Percentiles rank a stretch among this genome's conserved stretches.
Evolutionary conservation across 2,888 invertebrate genomes (phyloP).

Genomic region (Scaptomyza caliginosa): DNA sequence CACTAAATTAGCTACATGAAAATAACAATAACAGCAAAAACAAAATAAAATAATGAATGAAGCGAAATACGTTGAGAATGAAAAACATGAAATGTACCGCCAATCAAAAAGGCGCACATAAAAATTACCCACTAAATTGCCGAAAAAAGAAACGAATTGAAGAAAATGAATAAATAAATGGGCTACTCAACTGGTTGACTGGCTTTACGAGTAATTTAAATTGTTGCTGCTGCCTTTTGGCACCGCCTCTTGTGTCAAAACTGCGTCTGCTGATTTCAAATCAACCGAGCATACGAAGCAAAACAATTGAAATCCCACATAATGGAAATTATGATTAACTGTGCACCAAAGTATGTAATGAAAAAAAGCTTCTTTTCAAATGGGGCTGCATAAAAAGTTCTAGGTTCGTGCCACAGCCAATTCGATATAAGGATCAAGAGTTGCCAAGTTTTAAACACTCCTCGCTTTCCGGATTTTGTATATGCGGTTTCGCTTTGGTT

Average conservation of each 20-base stretch:
- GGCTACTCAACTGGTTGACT: slow-evolving; percentile 42
- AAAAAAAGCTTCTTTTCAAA: not conserved
- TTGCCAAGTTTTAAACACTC: not conserved
- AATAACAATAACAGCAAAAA: slow-evolving; percentile 20
- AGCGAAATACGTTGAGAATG: slow-evolving; percentile 1
- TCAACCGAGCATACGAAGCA: slow-evolving; percentile 29
- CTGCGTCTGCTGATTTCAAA: slow-evolving; percentile 72
- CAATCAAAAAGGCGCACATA: slow-evolving; percentile 77
- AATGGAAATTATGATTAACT: slow-evolving; percentile 59
- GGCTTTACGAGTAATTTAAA: slow-evolving; percentile 41
- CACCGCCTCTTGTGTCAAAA: slow-evolving; percentile 77
- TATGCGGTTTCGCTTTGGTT: slow-evolving; percentile 44
- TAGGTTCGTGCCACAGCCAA: too few species aligned
- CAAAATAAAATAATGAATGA: slow-evolving; percentile 32
- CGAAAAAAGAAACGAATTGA: slow-evolving; percentile 61
- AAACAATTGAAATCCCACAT: slow-evolving; percentile 68
- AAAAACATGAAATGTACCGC: slow-evolving; percentile 66
- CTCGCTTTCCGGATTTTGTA: slow-evolving; percentile 25
- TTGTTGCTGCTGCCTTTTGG: slow-evolving; percentile 20
- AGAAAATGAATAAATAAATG: slow-evolving; percentile 53
- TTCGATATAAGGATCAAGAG: not conserved
- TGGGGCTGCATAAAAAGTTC: not conserved
- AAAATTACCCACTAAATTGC: slow-evolving; percentile 71
- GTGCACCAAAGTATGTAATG: slow-evolving; percentile 18
- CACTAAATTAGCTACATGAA: slow-evolving; percentile 64